Evolutionary conservation across 2,888 invertebrate species (phyloP).

Genomic region (Spicauda simplicius): DNA sequence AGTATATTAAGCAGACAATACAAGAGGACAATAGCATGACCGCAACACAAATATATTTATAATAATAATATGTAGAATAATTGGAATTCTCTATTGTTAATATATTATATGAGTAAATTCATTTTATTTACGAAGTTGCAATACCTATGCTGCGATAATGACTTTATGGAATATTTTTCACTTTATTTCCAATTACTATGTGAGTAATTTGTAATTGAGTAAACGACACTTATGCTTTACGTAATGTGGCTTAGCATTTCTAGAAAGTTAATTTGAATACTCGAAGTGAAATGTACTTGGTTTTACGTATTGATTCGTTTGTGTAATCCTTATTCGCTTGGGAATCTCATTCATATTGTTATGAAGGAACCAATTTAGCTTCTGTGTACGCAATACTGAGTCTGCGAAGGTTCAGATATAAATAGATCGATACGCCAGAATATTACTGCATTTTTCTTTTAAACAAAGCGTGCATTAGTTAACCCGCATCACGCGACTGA

Average conservation of each 20-base stretch:
- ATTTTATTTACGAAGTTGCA: background rate
- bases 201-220: background rate
- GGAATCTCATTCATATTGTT: conserved; percentile 42
- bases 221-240: conserved; percentile 13
- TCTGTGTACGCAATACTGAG: conserved; percentile 39
- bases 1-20: conserved; percentile 27
- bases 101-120: background rate
- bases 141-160: background rate
- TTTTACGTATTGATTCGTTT: conserved; percentile 7
- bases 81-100: background rate
- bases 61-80: conserved; percentile 30
- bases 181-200: background rate
- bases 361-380: conserved; percentile 44
- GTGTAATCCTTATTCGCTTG: conserved; percentile 25
- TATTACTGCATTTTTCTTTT: conserved; percentile 13
- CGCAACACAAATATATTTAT: conserved; percentile 26
- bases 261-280: conserved; percentile 61
- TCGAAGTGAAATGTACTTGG: conserved; percentile 32
- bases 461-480: conserved; percentile 13
- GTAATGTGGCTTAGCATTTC: conserved; percentile 44
- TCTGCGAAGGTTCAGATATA: conserved; percentile 44
- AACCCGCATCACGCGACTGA: conserved; percentile 24
- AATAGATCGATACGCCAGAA: conserved; percentile 41
- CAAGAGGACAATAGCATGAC: conserved; percentile 14
- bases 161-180: background rate